Conservation (phyloP, 2,797 vertebrate species). For the Pelobates cultripes region DNA sequence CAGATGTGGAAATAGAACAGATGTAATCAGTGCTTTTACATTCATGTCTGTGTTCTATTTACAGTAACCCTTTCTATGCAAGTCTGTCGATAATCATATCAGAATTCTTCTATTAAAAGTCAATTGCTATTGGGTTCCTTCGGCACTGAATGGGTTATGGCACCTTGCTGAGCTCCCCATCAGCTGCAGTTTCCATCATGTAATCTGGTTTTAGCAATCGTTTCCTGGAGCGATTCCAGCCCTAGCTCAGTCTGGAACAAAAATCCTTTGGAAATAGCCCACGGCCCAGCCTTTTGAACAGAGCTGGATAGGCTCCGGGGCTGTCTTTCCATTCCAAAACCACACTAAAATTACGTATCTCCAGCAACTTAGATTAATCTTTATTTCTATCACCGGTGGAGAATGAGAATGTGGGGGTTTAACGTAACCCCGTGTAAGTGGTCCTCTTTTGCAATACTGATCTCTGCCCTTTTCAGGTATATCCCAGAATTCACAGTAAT, state of each 20-base stretch:
- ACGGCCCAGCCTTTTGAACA: slow-evolving; percentile 23
- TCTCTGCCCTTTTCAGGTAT: too few relatives aligned
- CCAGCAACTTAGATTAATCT: too few relatives aligned
- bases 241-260: slow-evolving; percentile 65
- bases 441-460: too few relatives aligned
- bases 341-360: too few relatives aligned
- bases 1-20: slow-evolving; percentile 20
- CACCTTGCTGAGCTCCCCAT: slow-evolving; percentile 51
- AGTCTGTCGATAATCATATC: not conserved
- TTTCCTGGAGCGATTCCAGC: slow-evolving; percentile 73
- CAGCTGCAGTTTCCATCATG: slow-evolving; percentile 71
- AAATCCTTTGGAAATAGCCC: slow-evolving; percentile 48
- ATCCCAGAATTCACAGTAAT: too few relatives aligned
- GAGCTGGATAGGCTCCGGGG: not conserved
- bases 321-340: too few relatives aligned
- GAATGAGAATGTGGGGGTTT: too few relatives aligned
- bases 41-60: not conserved
- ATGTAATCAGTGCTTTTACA: not conserved
- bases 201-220: slow-evolving; percentile 72
- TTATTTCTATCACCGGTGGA: too few relatives aligned
- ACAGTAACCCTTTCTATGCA: too few relatives aligned
- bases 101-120: not conserved
- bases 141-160: slow-evolving; percentile 59
- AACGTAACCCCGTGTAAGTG: too few relatives aligned
- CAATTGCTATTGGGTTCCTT: slow-evolving; percentile 13